Evolutionary conservation across 2,888 invertebrate species (phyloP).

Genomic region (Meta bourneti): DNA sequence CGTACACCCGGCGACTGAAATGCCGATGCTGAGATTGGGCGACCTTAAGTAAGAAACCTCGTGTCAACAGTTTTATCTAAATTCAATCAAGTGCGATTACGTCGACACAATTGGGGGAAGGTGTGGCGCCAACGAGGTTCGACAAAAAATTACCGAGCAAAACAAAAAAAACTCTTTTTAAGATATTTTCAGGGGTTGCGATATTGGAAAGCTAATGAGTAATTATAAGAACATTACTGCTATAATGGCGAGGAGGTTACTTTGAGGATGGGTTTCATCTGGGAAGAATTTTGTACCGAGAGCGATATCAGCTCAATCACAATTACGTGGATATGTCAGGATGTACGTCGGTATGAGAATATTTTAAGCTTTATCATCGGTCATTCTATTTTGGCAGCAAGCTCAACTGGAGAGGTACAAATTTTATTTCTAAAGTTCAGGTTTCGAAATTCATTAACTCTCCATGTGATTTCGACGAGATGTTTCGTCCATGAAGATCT

Average conservation of each 20-base stretch:
- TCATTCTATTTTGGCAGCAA: neutral
- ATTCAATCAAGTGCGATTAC: slow-evolving; percentile 50
- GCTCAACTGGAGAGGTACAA: neutral
- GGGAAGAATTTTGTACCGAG: slow-evolving; percentile 21
- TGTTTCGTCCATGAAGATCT: too few species aligned
- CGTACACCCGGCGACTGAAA: neutral
- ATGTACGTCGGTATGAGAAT: neutral
- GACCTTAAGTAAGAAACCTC: neutral
- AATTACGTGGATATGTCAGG: slow-evolving; percentile 6
- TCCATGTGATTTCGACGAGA: too few species aligned
- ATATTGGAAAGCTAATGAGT: slow-evolving; percentile 45
- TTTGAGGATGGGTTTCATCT: slow-evolving; percentile 12
- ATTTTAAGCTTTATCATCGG: neutral
- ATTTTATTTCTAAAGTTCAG: too few species aligned
- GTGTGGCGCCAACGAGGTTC: slow-evolving; percentile 4
- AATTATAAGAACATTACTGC: slow-evolving; percentile 55
- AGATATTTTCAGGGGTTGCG: neutral
- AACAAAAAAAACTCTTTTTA: slow-evolving; percentile 4
- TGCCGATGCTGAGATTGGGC: neutral
- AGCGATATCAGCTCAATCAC: slow-evolving; percentile 52
- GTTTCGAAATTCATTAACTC: too few species aligned
- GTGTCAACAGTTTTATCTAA: slow-evolving; percentile 59
- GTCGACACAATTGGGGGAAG: slow-evolving; percentile 24
- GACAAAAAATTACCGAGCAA: neutral
- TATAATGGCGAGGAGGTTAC: slow-evolving; percentile 28